Conservation (phyloP, 1,140 invertebrate species). For the Trichoplusia ni region DNA sequence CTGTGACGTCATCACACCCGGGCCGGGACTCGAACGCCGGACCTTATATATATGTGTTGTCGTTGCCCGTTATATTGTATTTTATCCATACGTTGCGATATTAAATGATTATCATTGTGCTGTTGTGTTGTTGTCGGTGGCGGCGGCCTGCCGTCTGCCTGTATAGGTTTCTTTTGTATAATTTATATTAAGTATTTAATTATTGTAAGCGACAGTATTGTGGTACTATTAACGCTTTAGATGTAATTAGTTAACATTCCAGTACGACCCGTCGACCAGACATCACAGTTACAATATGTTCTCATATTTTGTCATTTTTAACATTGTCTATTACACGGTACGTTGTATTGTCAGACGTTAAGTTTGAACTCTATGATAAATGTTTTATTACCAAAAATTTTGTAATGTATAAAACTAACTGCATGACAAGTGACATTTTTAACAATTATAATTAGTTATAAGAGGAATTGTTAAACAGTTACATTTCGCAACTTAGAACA, state of each 20-base stretch:
- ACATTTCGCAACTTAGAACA: conserved; percentile 52
- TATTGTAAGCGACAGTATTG: conserved; percentile 59
- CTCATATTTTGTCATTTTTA: conserved; percentile 16
- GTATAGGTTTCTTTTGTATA: conserved; percentile 55
- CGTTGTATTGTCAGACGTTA: conserved; percentile 44
- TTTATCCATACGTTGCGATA: conserved; percentile 47
- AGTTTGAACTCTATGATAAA: conserved; percentile 45
- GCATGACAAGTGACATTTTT: conserved; percentile 67
- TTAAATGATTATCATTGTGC: background rate
- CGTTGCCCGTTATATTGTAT: conserved; percentile 42
- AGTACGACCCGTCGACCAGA: conserved; percentile 41
- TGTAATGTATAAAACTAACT: conserved; percentile 58
- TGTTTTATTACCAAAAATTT: conserved; percentile 52
- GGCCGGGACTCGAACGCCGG: background rate
- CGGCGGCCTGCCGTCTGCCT: conserved; percentile 41
- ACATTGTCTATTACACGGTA: conserved; percentile 14
- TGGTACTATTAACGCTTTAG: conserved; percentile 70
- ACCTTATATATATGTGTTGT: conserved; percentile 43
- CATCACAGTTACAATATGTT: conserved; percentile 27
- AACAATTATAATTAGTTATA: conserved; percentile 46
- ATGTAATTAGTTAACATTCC: conserved; percentile 72
- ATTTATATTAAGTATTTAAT: conserved; percentile 71
- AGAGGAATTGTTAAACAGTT: conserved; percentile 48
- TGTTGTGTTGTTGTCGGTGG: conserved; percentile 1
- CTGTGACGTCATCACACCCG: background rate